These are phyloP conservation scores for Julus scanicus DNA, from an alignment of 2,888 invertebrate species.

Conservation along the genomic window DNA sequence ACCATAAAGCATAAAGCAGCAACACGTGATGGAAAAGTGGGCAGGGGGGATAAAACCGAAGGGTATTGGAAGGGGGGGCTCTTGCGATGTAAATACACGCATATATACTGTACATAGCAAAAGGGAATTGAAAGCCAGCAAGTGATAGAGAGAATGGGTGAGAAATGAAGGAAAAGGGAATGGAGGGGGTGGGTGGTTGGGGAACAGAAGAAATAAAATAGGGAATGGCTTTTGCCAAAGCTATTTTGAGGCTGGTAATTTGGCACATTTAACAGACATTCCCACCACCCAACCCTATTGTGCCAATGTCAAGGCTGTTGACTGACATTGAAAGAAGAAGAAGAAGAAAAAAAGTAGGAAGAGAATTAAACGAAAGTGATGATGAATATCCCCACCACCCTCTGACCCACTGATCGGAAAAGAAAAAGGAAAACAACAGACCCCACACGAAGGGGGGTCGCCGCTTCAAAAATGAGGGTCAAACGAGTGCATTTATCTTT, in stretches of 20 bases:
- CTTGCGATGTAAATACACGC: not conserved
- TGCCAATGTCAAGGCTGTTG: constrained; percentile 54
- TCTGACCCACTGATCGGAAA: constrained; percentile 26
- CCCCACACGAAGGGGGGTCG: constrained; percentile 33
- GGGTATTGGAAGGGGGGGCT: not conserved
- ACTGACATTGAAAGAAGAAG: constrained; percentile 51
- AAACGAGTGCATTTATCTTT: not conserved
- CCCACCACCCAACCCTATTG: constrained; percentile 40
- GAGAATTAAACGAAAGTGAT: constrained; percentile 40
- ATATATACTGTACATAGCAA: not conserved
- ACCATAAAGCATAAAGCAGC: not conserved
- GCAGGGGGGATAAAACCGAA: not conserved
- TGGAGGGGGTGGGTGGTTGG: not conserved
- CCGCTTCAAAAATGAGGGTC: not conserved
- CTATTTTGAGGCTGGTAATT: constrained; percentile 51
- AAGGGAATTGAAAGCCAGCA: not conserved
- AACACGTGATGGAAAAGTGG: not conserved
- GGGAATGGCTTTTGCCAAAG: constrained; percentile 51
- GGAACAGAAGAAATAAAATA: constrained; percentile 37
- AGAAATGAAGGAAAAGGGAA: constrained; percentile 46
- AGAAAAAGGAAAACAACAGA: constrained; percentile 24
- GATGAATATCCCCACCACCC: constrained; percentile 22
- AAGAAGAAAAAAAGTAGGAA: constrained; percentile 28
- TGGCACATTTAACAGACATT: constrained; percentile 48
- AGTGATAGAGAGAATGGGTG: constrained; percentile 20